These are phyloP conservation scores for Pomacea canaliculata DNA, from an alignment of 2,888 invertebrate species.

Conservation along the genomic window DNA sequence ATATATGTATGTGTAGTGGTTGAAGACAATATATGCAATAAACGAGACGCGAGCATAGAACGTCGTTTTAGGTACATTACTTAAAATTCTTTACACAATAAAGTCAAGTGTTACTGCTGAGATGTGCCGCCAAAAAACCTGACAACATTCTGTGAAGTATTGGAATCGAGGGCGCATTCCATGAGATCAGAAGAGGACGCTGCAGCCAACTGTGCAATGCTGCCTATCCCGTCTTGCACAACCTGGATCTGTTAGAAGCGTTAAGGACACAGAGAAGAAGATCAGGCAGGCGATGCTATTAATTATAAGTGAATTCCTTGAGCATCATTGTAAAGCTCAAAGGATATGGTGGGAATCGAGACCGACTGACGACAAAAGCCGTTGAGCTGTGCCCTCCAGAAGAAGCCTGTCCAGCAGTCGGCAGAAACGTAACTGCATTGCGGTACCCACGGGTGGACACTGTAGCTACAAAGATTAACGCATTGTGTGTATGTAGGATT, in stretches of 20 bases:
- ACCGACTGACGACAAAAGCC: slow-evolving; percentile 33
- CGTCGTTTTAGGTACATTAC: too few species aligned
- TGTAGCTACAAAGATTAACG: slow-evolving; percentile 27
- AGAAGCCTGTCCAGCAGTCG: slow-evolving; percentile 29
- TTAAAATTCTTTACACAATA: too few species aligned
- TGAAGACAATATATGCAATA: too few species aligned
- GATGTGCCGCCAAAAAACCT: slow-evolving; percentile 27
- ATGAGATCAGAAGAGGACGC: slow-evolving; percentile 37
- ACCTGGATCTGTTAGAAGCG: slow-evolving; percentile 35
- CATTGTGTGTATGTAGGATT: too few species aligned
- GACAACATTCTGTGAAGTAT: slow-evolving; percentile 36
- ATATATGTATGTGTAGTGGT: too few species aligned
- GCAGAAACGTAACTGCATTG: slow-evolving; percentile 31
- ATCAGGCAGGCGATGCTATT: too few species aligned
- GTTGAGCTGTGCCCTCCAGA: slow-evolving; percentile 22
- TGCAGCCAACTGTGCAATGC: slow-evolving; percentile 32
- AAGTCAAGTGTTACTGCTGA: too few species aligned
- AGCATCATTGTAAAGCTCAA: background rate
- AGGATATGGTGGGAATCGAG: slow-evolving; percentile 43
- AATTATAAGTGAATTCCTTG: too few species aligned
- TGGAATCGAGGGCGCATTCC: slow-evolving; percentile 42
- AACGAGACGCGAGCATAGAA: too few species aligned
- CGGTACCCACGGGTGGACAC: slow-evolving; percentile 38
- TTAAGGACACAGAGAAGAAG: slow-evolving; percentile 22
- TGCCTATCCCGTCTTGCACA: slow-evolving; percentile 41